A percentile compares a stretch with the other conserved stretches of the same genome.
phyloP scores from a whole-genome alignment of 2,797 vertebrate species.

The Synanceia verrucosa region DNA sequence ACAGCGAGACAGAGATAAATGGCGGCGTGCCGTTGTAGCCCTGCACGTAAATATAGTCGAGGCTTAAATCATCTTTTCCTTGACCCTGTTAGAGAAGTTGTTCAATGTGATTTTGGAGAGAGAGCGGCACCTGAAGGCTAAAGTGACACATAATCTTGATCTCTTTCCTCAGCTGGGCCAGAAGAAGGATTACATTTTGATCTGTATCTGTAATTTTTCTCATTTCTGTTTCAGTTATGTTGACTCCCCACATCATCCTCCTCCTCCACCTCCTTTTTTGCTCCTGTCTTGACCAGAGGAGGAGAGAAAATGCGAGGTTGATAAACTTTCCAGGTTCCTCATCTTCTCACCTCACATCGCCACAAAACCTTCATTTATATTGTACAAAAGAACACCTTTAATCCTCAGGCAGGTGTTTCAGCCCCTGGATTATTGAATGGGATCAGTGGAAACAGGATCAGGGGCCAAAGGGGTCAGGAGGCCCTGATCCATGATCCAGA shows the following conservation, averaged over 20 bases:
- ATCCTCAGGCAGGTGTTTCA: too few species aligned
- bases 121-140: slow-evolving; percentile 57
- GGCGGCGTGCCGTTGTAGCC: slow-evolving; percentile 73
- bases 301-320: slow-evolving; percentile 81
- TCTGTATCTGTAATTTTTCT: slow-evolving; percentile 80
- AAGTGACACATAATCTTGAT: slow-evolving; percentile 76
- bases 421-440: too few species aligned
- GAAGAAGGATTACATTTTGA: slow-evolving; percentile 83
- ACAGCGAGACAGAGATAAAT: slow-evolving; percentile 85
- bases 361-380: not conserved
- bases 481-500: too few species aligned
- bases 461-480: too few species aligned
- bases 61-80: slow-evolving; percentile 87
- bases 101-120: slow-evolving; percentile 80
- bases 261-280: slow-evolving; percentile 35
- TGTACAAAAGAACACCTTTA: too few species aligned
- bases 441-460: too few species aligned
- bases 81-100: slow-evolving; percentile 84
- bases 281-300: slow-evolving; percentile 64
- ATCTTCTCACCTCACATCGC: slow-evolving; percentile 38
- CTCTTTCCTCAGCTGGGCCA: slow-evolving; percentile 65
- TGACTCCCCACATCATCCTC: slow-evolving; percentile 35
- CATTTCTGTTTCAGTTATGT: slow-evolving; percentile 82
- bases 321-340: slow-evolving; percentile 85
- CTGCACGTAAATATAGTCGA: slow-evolving; percentile 82